phyloP scores from a whole-genome alignment of 2,888 invertebrate species.

The Zelleria hepariella region DNA sequence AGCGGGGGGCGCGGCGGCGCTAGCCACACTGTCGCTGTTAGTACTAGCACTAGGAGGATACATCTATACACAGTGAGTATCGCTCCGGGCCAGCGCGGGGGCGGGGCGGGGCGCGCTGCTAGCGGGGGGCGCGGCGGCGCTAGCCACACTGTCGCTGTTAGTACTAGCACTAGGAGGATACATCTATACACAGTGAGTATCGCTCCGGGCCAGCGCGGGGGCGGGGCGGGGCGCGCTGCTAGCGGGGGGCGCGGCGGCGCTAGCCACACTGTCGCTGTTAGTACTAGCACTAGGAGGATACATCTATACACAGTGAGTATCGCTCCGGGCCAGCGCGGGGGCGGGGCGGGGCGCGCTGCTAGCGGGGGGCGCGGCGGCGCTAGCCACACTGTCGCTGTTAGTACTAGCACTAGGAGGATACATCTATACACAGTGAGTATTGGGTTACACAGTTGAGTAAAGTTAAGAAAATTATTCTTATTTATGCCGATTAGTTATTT shows the following conservation, averaged over 20 bases:
- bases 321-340: conserved; percentile 56
- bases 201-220: conserved; percentile 56
- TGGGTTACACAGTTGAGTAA: no score
- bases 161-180: conserved; percentile 83
- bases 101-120: conserved; percentile 60
- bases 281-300: conserved; percentile 83
- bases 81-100: conserved; percentile 56
- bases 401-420: conserved; percentile 83
- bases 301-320: conserved; percentile 80
- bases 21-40: conserved; percentile 81
- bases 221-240: conserved; percentile 60
- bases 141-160: conserved; percentile 81
- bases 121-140: conserved; percentile 78
- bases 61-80: conserved; percentile 80
- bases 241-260: conserved; percentile 78
- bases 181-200: conserved; percentile 80
- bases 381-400: conserved; percentile 81
- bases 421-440: conserved; percentile 80
- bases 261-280: conserved; percentile 81
- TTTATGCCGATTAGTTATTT: no score
- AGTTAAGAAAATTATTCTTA: no score
- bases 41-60: conserved; percentile 83
- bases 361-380: conserved; percentile 78
- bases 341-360: conserved; percentile 60
- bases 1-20: conserved; percentile 78